phyloP scores from a whole-genome alignment of 2,888 invertebrate genomes.

The Aethes cnicana region DNA sequence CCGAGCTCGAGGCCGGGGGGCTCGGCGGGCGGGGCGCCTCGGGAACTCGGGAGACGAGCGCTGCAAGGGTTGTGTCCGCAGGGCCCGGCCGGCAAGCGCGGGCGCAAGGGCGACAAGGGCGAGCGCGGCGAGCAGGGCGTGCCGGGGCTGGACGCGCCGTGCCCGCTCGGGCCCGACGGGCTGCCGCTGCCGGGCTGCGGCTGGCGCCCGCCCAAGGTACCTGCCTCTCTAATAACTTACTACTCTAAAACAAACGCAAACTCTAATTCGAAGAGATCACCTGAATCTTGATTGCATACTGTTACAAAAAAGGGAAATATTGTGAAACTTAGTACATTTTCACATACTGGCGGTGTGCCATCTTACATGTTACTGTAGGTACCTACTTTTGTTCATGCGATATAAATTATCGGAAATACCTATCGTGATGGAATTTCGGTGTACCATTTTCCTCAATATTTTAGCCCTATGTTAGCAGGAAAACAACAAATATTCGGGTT shows the following conservation, averaged over 20 bases:
- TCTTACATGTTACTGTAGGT: too few species aligned
- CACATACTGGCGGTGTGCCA: too few species aligned
- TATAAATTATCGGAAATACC: too few species aligned
- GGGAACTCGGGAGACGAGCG: slow-evolving; percentile 3
- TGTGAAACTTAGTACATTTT: too few species aligned
- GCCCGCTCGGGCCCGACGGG: slow-evolving; percentile 97
- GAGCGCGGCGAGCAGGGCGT: slow-evolving; percentile 98
- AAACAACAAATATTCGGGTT: too few species aligned
- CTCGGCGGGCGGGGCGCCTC: background rate
- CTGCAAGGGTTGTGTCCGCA: slow-evolving; percentile 55
- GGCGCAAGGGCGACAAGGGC: slow-evolving; percentile 95
- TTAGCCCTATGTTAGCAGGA: too few species aligned
- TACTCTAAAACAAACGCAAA: background rate
- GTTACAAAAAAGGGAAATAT: background rate
- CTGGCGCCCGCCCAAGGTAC: slow-evolving; percentile 94
- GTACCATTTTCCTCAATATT: too few species aligned
- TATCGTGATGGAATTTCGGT: too few species aligned
- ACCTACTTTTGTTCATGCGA: too few species aligned
- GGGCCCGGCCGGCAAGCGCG: slow-evolving; percentile 94
- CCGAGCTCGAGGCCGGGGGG: background rate
- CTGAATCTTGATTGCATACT: background rate
- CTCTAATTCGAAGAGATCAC: background rate
- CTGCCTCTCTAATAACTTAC: background rate
- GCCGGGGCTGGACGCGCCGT: slow-evolving; percentile 98
- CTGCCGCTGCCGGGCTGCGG: slow-evolving; percentile 97